phyloP scores from a whole-genome alignment of 64 coral and sea anemone genomes.

The Dendrophyllia cribrosa region DNA sequence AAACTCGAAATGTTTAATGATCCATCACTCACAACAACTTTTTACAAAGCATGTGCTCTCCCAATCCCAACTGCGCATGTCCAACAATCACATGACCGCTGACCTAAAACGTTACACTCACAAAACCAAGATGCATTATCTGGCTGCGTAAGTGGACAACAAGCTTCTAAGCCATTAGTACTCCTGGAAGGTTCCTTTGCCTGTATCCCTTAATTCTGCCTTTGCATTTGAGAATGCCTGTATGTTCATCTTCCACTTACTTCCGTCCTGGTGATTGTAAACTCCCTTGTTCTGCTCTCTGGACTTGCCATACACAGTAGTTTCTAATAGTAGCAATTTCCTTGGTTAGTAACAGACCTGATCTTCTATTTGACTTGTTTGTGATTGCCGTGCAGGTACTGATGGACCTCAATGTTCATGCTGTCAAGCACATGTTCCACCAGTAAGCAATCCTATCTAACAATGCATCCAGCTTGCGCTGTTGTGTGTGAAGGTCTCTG shows the following conservation, averaged over 20 bases:
- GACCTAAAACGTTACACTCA: no score
- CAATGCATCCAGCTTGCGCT: constrained; percentile 27
- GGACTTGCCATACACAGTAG: constrained; percentile 34
- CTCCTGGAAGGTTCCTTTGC: constrained; percentile 12
- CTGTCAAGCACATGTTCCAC: constrained; percentile 41
- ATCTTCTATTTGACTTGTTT: constrained; percentile 5
- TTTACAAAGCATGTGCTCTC: no score
- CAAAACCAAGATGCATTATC: constrained; percentile 66
- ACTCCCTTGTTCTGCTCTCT: constrained; percentile 23
- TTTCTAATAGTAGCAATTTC: constrained; percentile 22
- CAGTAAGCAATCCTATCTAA: constrained; percentile 42
- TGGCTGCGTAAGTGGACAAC: constrained; percentile 51
- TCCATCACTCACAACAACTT: no score
- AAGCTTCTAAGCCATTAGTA: constrained; percentile 46
- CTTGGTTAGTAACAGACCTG: constrained; percentile 26
- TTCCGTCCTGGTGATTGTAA: constrained; percentile 41
- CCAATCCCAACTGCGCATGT: no score
- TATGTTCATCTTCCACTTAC: constrained; percentile 31
- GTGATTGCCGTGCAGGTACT: constrained; percentile 1
- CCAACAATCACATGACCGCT: no score
- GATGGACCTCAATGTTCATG: constrained; percentile 41
- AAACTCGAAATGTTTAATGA: neutral
- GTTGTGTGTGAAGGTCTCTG: constrained; percentile 3
- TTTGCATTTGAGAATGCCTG: constrained; percentile 42
- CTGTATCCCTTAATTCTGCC: constrained; percentile 47